Conservation (phyloP, 2,888 invertebrate species). For the Mythimna albipuncta region DNA sequence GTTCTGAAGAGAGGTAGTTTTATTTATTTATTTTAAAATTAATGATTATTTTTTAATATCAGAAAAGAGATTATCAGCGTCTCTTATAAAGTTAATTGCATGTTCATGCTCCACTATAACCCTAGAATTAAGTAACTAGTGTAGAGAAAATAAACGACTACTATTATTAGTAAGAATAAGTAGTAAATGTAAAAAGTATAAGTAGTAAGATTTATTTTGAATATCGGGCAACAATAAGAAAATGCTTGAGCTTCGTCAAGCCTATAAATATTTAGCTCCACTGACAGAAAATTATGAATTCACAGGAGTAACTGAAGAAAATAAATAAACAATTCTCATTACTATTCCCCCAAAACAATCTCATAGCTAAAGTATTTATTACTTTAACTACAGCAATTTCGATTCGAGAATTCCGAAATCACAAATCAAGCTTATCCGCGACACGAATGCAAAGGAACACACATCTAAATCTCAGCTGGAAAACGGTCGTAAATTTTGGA, state of each 20-base stretch:
- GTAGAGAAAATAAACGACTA: too few relatives aligned
- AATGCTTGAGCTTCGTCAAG: neutral
- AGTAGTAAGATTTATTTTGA: neutral
- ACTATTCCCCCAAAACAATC: slow-evolving; percentile 43
- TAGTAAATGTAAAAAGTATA: too few relatives aligned
- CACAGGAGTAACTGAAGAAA: slow-evolving; percentile 29
- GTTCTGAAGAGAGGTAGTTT: neutral
- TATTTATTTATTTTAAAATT: neutral
- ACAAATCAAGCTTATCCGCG: slow-evolving; percentile 62
- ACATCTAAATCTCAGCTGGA: slow-evolving; percentile 62
- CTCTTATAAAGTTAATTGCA: too few relatives aligned
- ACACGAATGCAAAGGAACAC: slow-evolving; percentile 63
- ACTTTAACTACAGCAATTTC: slow-evolving; percentile 36
- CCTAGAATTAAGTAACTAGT: too few relatives aligned
- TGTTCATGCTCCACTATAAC: too few relatives aligned
- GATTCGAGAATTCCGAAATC: slow-evolving; percentile 51
- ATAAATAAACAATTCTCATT: slow-evolving; percentile 53
- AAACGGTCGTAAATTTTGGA: slow-evolving; percentile 62
- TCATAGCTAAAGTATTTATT: slow-evolving; percentile 32
- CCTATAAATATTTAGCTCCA: neutral
- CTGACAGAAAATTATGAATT: slow-evolving; percentile 32
- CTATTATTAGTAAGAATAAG: too few relatives aligned
- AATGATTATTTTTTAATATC: neutral
- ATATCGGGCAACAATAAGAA: neutral
- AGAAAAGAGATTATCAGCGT: too few relatives aligned